Base-by-base conservation (phyloP, 1,140 invertebrate genomes). In the Prorops nasuta region DNA sequence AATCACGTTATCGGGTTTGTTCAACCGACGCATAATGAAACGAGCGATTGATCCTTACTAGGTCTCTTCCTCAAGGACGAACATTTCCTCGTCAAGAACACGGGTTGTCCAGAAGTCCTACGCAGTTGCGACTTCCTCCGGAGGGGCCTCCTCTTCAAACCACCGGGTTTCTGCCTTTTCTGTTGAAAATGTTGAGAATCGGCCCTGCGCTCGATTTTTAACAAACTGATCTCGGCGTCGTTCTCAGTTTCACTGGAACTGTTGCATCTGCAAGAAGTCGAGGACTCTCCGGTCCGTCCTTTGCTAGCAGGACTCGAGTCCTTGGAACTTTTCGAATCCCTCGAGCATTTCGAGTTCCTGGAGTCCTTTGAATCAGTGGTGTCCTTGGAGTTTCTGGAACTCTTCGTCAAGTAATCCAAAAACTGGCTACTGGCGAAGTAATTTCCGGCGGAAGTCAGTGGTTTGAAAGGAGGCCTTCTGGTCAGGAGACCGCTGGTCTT, bases 351-450 rank as follows among this genome's bases (percentile, higher is more conserved):
- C n/a, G n/a, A n/a, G n/a, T n/a, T n/a, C n/a, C n/a, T n/a, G n/a
- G n/a, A n/a, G 7, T 17, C 28, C 10, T 54, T 41, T 36, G 31
- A 52, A 41, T 42, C 57, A 51, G 54, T 39, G 12, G 20, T 48
- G 8, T 48, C 53, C 12, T 55, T 47, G 24, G 22, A n/a, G 58
- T 7, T 28, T 31, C 10, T 16, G 39, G 18, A 34, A 35, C 49
- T 35, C 46, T 69, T 71, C 0, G 68, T 56, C 2, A 76, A 37
- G 15, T 72, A 74, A 1, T 60, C 68, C 35, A 74, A 22, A 38
- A 76, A 77, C 20, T 76, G 72, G 24, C 59, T 68, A 36, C 72
- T 76, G 1, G 74, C 69, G 24, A 76, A 77, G 38, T 71, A 77
- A 44, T 76, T 76, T 1, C 48, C 49, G 9, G 48, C 46, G 15